These are phyloP conservation scores for Accipiter cooperii DNA, from an alignment of 2,113 vertebrate species.

Conservation along the genomic window DNA sequence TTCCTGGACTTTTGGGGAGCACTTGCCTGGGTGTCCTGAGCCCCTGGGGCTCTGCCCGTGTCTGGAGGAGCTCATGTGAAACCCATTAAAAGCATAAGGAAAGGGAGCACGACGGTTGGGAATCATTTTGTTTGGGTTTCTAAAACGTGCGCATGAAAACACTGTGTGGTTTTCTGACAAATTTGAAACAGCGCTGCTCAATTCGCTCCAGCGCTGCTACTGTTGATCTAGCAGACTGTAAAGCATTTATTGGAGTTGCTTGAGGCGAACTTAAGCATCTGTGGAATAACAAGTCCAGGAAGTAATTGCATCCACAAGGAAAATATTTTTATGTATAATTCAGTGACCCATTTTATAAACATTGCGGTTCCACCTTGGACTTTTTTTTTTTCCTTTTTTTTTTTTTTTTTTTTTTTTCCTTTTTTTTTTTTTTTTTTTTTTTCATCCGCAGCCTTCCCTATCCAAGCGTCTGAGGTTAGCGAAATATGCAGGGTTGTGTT, in stretches of 20 bases:
- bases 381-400: neutral
- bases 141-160: constrained; percentile 4
- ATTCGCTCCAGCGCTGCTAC: constrained; percentile 36
- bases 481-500: neutral
- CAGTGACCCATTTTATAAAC: constrained; percentile 62
- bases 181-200: constrained; percentile 33
- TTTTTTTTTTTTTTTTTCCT: neutral
- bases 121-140: constrained; percentile 27
- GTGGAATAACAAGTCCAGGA: constrained; percentile 50
- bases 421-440: neutral
- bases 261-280: constrained; percentile 19
- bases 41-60: neutral
- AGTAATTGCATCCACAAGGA: constrained; percentile 55
- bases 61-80: neutral
- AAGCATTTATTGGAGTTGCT: constrained; percentile 36
- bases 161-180: constrained; percentile 41
- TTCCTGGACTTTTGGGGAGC: rapidly evolving
- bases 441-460: neutral
- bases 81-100: neutral
- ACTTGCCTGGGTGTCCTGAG: neutral
- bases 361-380: constrained; percentile 27
- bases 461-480: neutral
- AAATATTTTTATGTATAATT: constrained; percentile 63
- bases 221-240: constrained; percentile 44
- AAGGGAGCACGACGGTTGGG: neutral